Base-by-base conservation (phyloP, 2,113 vertebrate genomes). In the Fukomys damarensis region DNA sequence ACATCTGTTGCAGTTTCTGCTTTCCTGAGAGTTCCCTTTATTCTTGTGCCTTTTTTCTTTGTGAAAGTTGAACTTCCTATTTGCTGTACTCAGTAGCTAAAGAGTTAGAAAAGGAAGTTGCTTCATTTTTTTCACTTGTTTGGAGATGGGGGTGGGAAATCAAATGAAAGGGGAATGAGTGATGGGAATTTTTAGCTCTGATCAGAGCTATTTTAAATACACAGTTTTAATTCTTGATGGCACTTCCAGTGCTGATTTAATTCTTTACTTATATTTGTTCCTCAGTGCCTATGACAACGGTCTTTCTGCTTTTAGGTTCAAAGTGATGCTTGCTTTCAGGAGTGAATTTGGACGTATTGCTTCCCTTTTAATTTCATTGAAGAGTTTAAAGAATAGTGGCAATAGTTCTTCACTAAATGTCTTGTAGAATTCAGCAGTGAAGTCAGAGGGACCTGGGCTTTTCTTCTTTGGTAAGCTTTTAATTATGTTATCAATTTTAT, bases 61-160 rank as follows among this genome's bases (percentile, higher is more conserved):
- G 0, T 92, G 87, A 43, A 96, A 85, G 52, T 76, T 49, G 54
- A 83, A 80, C 26, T 56, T 46, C 19, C 13, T 35, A 28, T 63
- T 91, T 92, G 72, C 30, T 76, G 24, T 49, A 12, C 59, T 63
- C 30, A 43, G 22, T 30, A 38, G 7, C 56, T 81, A 46, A 49
- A 22, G 24, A 81, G 41, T 20, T 63, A 83, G 61, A 63, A 81
- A 9, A 28, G 32, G 52, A 92, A 91, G 38, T 68, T 28, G 32
- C 14, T 92, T 81, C 83, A 2, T 80, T 94, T 84, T 56, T 19
- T 93, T n/a, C n/a, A n/a, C n/a, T 80, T 88, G 59, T 93, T 79
- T 89, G 13, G 10, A 81, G 56, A 35, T 94, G 16, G 22, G 35
- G 22, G 49, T 94, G 43, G 52, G 35, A 59, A 13, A 79, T 56